Evolutionary conservation across 2,113 vertebrate species (phyloP).

Genomic region (Apodemus speciosus): DNA sequence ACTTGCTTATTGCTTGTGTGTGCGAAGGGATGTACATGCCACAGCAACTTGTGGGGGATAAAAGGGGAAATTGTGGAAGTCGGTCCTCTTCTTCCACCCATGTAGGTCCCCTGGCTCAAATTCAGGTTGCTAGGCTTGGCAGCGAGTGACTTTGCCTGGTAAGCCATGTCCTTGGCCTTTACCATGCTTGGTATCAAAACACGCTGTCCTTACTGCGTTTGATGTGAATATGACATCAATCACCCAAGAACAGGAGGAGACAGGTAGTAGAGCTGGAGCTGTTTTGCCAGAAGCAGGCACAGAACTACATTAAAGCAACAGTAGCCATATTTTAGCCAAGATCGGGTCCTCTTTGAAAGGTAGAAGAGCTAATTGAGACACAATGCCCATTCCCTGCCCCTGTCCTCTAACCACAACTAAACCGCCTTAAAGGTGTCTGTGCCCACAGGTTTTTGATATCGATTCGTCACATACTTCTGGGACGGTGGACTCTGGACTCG

Average conservation of each 20-base stretch:
- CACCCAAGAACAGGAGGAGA: background rate
- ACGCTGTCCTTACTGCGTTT: background rate
- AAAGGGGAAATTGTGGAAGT: background rate
- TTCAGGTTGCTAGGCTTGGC: background rate
- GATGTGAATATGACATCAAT: background rate
- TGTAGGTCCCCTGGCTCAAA: background rate
- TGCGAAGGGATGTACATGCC: background rate
- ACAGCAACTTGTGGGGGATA: background rate
- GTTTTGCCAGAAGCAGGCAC: slow-evolving; percentile 25
- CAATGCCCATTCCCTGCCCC: background rate
- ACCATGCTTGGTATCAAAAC: slow-evolving; percentile 15
- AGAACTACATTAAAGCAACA: background rate
- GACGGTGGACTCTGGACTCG: background rate
- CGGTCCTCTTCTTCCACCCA: background rate
- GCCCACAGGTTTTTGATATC: background rate
- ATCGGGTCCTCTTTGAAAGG: background rate
- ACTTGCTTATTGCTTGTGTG: background rate
- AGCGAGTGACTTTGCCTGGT: background rate
- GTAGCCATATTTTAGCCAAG: background rate
- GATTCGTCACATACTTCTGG: background rate
- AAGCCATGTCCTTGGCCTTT: background rate
- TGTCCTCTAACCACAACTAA: slow-evolving; percentile 20
- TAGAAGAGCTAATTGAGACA: background rate
- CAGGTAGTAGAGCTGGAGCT: background rate
- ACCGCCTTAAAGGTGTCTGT: background rate